Evolutionary conservation across 2,797 vertebrate species (phyloP).

Genomic region (Thunnus albacares): DNA sequence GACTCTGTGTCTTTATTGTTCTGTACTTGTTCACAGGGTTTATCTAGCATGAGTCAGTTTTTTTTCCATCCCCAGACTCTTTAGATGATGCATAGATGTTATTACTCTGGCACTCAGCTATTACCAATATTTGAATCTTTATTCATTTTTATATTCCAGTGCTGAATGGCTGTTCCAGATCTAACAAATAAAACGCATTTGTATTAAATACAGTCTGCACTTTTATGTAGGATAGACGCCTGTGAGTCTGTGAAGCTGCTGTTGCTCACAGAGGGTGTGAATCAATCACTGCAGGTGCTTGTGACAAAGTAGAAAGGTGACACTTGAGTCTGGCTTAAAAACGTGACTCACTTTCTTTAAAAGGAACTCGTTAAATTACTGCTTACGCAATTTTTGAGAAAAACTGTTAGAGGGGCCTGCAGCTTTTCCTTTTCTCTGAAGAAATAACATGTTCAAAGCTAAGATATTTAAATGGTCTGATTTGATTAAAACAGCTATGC

Average conservation of each 20-base stretch:
- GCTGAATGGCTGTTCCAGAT: constrained; percentile 15
- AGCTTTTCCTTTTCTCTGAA: neutral
- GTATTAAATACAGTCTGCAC: constrained; percentile 38
- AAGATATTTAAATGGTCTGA: neutral
- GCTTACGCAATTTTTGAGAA: constrained; percentile 3
- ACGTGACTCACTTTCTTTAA: constrained; percentile 25
- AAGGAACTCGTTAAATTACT: constrained; percentile 26
- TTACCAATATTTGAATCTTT: neutral
- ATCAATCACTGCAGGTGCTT: constrained; percentile 43
- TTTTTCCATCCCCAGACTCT: neutral
- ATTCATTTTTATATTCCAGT: constrained; percentile 14
- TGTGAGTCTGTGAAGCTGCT: constrained; percentile 22
- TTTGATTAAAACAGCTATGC: neutral
- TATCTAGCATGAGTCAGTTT: neutral
- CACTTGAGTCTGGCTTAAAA: constrained; percentile 6
- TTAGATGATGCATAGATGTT: neutral
- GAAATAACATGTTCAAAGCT: neutral
- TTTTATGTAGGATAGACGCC: constrained; percentile 34
- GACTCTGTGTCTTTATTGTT: constrained; percentile 3
- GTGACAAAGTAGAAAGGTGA: constrained; percentile 50
- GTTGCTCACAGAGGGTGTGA: constrained; percentile 45
- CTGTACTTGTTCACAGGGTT: neutral
- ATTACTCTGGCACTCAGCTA: constrained; percentile 4
- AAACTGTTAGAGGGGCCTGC: neutral
- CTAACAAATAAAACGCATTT: constrained; percentile 41